phyloP scores from a whole-genome alignment of 2,888 invertebrate genomes.

The Caenorhabditis angaria region DNA sequence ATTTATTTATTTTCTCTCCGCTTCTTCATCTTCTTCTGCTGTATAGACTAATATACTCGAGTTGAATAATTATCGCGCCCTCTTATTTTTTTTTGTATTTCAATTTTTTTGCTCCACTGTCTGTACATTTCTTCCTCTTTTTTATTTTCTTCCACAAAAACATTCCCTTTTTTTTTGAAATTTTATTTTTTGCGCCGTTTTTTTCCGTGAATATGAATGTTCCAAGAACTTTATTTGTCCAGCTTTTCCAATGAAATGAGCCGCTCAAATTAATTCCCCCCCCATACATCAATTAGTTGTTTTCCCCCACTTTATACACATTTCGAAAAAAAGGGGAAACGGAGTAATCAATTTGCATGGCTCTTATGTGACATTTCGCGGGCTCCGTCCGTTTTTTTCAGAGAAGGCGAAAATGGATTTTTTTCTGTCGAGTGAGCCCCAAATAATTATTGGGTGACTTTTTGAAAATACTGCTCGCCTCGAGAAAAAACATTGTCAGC shows the following conservation, averaged over 20 bases:
- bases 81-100: neutral
- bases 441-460: too few relatives aligned
- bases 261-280: neutral
- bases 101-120: conserved; percentile 6
- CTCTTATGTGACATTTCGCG: too few relatives aligned
- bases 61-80: neutral
- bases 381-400: too few relatives aligned
- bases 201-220: conserved; percentile 1
- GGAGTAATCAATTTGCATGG: too few relatives aligned
- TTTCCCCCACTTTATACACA: too few relatives aligned
- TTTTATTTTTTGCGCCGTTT: neutral
- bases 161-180: conserved; percentile 9
- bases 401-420: too few relatives aligned
- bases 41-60: neutral
- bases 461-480: too few relatives aligned
- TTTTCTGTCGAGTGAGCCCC: too few relatives aligned
- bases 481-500: too few relatives aligned
- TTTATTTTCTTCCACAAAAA: conserved; percentile 15
- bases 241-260: neutral
- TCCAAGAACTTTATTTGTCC: neutral
- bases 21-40: too few relatives aligned
- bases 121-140: conserved; percentile 9
- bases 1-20: neutral
- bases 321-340: too few relatives aligned
- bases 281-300: neutral